Percentiles rank a stretch among this genome's conserved stretches.
These are phyloP conservation scores for Tapera naevia DNA, from an alignment of 2,797 vertebrate species.

Conservation along the genomic window DNA sequence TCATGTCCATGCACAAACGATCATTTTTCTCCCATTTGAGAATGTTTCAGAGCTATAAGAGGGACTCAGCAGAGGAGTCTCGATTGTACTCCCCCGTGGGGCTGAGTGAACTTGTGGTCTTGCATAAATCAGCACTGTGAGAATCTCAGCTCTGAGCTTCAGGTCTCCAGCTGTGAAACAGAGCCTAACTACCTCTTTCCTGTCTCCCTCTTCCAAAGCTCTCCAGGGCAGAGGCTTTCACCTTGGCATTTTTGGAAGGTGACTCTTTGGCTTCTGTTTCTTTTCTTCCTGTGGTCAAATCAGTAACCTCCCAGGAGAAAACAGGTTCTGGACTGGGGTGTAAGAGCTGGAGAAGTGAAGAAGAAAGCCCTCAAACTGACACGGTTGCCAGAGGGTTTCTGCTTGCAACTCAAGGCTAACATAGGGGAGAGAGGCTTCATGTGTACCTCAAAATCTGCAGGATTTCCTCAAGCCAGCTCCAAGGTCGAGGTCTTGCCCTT, in stretches of 20 bases:
- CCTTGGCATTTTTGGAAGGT: not conserved
- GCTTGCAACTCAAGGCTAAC: not conserved
- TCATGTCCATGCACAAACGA: not conserved
- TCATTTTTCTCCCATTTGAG: not conserved
- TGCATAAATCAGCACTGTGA: not conserved
- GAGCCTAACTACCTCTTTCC: not conserved
- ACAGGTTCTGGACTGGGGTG: rapidly evolving
- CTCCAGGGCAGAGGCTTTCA: not conserved
- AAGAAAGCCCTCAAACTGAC: not conserved
- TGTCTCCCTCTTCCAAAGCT: not conserved
- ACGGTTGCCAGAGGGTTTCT: not conserved
- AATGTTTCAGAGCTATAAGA: no score
- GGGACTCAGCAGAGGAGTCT: no score
- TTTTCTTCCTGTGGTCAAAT: not conserved
- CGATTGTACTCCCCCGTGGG: no score
- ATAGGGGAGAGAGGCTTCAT: not conserved
- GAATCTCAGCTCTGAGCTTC: not conserved
- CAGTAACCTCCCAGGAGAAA: not conserved
- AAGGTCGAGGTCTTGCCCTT: not conserved
- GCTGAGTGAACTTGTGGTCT: not conserved
- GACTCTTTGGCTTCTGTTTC: not conserved
- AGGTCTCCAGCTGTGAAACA: not conserved
- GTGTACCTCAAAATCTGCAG: not conserved
- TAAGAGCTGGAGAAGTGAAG: not conserved
- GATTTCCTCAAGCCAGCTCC: not conserved